Percentiles rank a stretch among this genome's conserved stretches.
Conservation (phyloP, 2,797 vertebrate species). For the Cottoperca gobio region DNA sequence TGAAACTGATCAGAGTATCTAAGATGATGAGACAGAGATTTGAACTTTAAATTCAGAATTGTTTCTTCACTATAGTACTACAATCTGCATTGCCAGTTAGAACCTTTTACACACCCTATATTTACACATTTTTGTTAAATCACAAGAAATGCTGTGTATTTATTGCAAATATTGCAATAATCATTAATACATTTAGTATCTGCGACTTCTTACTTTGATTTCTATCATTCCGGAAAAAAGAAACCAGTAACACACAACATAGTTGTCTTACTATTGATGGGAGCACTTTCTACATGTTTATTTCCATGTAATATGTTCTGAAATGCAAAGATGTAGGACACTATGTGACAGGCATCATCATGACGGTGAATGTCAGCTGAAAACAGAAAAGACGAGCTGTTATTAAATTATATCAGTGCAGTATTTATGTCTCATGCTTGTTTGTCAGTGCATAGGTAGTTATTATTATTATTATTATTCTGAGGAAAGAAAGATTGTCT, state of each 20-base stretch:
- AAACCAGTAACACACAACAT: background rate
- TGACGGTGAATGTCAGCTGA: conserved; percentile 11
- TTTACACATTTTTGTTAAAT: background rate
- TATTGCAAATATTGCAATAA: background rate
- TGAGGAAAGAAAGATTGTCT: conserved; percentile 17
- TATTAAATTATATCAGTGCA: conserved; percentile 23
- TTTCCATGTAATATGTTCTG: background rate
- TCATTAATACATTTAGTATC: background rate
- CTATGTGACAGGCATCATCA: background rate
- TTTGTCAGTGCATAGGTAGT: background rate
- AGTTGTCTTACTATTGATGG: background rate
- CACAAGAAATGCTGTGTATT: background rate
- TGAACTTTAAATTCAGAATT: background rate
- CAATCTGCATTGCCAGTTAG: background rate
- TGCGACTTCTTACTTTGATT: background rate
- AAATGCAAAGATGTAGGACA: background rate
- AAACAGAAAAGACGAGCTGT: conserved; percentile 17
- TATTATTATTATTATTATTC: conserved; percentile 16
- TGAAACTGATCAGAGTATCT: conserved; percentile 19
- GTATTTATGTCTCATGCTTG: conserved; percentile 17
- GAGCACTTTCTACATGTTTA: background rate
- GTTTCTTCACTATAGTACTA: background rate
- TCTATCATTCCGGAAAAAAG: background rate
- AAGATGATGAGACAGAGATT: background rate
- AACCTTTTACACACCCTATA: background rate